Percentiles rank a stretch among this genome's conserved stretches.
Conservation (phyloP, 2,888 invertebrate species). For the Bugula neritina region DNA sequence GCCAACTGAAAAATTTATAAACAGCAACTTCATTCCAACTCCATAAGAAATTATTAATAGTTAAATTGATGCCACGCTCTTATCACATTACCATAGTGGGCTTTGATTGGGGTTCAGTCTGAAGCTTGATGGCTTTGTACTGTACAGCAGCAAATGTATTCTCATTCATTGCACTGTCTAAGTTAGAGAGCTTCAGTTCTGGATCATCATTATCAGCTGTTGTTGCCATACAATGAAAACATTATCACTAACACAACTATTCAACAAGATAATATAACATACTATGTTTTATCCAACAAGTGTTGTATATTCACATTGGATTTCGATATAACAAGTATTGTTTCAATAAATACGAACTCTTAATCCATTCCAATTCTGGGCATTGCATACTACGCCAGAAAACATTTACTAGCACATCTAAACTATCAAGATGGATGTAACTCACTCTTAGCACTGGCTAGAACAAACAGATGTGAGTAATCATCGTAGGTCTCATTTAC, state of each 20-base stretch:
- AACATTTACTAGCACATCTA: too few relatives aligned
- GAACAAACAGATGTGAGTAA: conserved; percentile 15
- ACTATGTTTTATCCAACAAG: background rate
- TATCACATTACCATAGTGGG: background rate
- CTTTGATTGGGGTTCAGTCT: background rate
- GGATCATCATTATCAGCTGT: background rate
- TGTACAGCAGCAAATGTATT: conserved; percentile 24
- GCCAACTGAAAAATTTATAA: too few relatives aligned
- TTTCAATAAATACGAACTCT: too few relatives aligned
- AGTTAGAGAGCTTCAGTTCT: background rate
- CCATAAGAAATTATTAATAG: too few relatives aligned
- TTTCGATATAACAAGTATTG: background rate
- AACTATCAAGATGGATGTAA: too few relatives aligned
- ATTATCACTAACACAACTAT: background rate
- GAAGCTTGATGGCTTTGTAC: conserved; percentile 13
- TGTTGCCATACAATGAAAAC: background rate
- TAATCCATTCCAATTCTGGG: too few relatives aligned
- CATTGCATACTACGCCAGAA: too few relatives aligned
- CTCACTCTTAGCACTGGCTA: background rate
- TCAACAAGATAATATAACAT: background rate
- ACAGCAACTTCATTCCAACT: too few relatives aligned
- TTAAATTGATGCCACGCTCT: too few relatives aligned
- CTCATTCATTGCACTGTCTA: conserved; percentile 3
- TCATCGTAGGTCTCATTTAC: background rate
- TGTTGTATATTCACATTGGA: background rate